Evolutionary conservation across 2,113 vertebrate genomes (phyloP).

Genomic region (Chamaetylas fuelleborni): DNA sequence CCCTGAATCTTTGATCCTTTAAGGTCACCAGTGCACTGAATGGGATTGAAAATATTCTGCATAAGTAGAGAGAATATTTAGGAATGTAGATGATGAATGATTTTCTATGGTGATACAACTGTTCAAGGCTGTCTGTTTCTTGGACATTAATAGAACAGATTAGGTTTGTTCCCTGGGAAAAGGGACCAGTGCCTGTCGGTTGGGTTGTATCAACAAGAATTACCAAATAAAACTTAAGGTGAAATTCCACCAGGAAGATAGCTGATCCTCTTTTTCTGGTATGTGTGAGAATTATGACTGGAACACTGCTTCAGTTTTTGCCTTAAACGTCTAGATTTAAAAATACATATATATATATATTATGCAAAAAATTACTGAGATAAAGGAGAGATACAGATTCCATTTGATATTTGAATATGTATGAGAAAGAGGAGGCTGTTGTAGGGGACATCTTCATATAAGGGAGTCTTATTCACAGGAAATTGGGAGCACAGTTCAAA

Average conservation of each 20-base stretch:
- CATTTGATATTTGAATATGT: slow-evolving; percentile 24
- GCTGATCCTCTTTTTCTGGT: neutral
- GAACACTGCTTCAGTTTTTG: neutral
- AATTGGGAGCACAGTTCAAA: slow-evolving; percentile 47
- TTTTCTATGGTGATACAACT: neutral
- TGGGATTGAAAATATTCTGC: neutral
- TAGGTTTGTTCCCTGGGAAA: neutral
- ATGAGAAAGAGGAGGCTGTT: neutral
- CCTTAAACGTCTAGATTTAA: neutral
- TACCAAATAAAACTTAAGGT: neutral
- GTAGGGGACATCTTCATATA: neutral
- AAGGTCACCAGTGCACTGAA: neutral
- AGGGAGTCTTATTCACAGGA: neutral
- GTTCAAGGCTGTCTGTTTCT: neutral
- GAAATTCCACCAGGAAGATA: neutral
- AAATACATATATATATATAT: too few species aligned
- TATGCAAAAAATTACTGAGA: neutral
- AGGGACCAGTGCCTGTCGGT: neutral
- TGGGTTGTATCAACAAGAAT: neutral
- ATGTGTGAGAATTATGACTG: neutral
- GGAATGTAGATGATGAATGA: neutral
- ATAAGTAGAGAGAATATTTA: neutral
- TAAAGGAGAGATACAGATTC: neutral
- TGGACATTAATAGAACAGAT: neutral
- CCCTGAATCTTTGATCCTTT: neutral